Base-by-base conservation (phyloP, 2,113 vertebrate genomes). In the Chiloscyllium plagiosum region DNA sequence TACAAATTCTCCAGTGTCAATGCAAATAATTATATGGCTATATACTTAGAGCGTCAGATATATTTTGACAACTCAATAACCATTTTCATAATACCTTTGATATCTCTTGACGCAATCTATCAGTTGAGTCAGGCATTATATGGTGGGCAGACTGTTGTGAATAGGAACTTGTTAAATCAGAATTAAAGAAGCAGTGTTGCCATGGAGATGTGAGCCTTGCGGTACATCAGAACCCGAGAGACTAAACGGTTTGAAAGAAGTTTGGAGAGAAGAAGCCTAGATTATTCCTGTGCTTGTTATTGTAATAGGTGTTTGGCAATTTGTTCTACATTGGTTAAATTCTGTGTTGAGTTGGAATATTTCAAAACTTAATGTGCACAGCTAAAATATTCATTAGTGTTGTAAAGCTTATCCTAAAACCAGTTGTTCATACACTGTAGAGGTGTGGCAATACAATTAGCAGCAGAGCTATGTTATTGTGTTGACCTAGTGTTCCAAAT, bases 1-100 rank as follows among this genome's bases (percentile, higher is more conserved):
- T 89, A 26, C 47, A 6, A 33, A 24, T 89, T 3, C 87, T 65
- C 56, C 29, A n/a, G 52, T 92, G 56, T 92, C 33, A 1, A 56
- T 61, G 56, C 87, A n/a, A 7, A 92, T 65, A 92, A 92, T 61
- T 92, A 92, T 61, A 92, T 92, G 87, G 13, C 56, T 92, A n/a
- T 33, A 65, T 92, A n/a, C 56, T 65, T 92, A 92, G 42, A 83
- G 80, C 80, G 42, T 47, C 80, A 29, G 29, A 65, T 93, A 19
- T 93, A 68, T 93, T 93, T 66, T 93, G 56, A 93, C 89, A 68
- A 93, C n/a, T 33, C n/a, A 37, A 22, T 66, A 93, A 61, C 89
- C 89, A 66, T 66, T 93, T 66, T n/a, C 89, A 93, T 93, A 83
- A 83, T 83, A 47, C 37, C 80, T 47, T 37, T 68, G 65, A 26